phyloP scores from a whole-genome alignment of 2,797 vertebrate species.

The Esox lucius region DNA sequence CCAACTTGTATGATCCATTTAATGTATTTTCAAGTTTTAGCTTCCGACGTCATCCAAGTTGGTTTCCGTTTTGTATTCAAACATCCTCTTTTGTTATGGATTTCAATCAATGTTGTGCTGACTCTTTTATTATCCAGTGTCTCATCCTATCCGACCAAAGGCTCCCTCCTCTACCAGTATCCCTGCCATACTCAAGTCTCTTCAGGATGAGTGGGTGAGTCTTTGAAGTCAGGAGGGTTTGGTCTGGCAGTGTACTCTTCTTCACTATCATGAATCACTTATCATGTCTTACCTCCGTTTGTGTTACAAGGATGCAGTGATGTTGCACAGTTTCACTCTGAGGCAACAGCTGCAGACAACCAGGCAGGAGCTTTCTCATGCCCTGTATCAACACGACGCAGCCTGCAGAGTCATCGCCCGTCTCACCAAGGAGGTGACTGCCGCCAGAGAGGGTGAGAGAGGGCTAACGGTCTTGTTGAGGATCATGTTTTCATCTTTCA shows the following conservation, averaged over 20 bases:
- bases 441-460: slow-evolving; percentile 90
- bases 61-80: neutral
- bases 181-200: slow-evolving; percentile 94
- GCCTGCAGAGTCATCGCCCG: slow-evolving; percentile 97
- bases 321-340: slow-evolving; percentile 97
- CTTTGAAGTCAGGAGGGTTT: neutral
- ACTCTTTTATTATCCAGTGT: slow-evolving; percentile 63
- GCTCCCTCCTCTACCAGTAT: slow-evolving; percentile 96
- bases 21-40: neutral
- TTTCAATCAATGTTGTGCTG: neutral
- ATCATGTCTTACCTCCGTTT: neutral
- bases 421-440: slow-evolving; percentile 98
- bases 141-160: slow-evolving; percentile 95
- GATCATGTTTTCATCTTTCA: neutral
- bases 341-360: slow-evolving; percentile 97
- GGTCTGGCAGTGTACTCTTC: neutral
- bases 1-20: neutral
- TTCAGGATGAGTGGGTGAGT: slow-evolving; percentile 98
- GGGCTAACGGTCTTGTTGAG: neutral
- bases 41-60: neutral
- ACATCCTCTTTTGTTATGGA: neutral
- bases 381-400: slow-evolving; percentile 96
- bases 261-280: neutral
- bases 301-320: slow-evolving; percentile 83
- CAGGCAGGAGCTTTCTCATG: slow-evolving; percentile 94